Base-by-base conservation (phyloP, 2,888 invertebrate genomes). In the Conops quadrifasciatus region DNA sequence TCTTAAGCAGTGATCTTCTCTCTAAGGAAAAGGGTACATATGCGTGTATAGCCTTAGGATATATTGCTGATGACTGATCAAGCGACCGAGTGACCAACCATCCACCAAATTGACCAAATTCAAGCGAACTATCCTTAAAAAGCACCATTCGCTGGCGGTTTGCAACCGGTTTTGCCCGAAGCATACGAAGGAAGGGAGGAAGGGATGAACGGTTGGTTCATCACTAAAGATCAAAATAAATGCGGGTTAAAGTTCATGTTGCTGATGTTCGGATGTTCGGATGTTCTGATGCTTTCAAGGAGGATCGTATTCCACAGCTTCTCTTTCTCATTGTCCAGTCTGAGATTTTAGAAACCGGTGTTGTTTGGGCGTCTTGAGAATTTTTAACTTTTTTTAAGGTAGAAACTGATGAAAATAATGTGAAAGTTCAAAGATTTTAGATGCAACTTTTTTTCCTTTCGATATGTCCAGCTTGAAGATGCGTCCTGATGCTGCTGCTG, bases 321-420 rank as follows among this genome's bases (percentile, higher is more conserved):
- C 47, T 11, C 13, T 36, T 26, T 21, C 24, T 56, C 21, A 56
- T 19, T 51, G 68, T 68, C 68, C 68, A 60, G 49, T 68, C 49
- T 36, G 9, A 15, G 49, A 15, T 19, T 15, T 43, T n/a, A 15
- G 21, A 47, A 68, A 68, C 68, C 68, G 68, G 68, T 62, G 60
- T 68, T 68, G 45, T 15, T 47, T 24, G 5, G 26, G 24, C 21
- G 21, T 66, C 62, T 67, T 59, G 67, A 51, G 67, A 67, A 67
- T 5, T 30, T 58, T 45, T 21, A 3, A 24, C 4, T 49, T 28
- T 62, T 62, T 68, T 68, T 68, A 3, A 16, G 30, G 60, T 60
- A 49, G 36, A 68, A 68, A 60, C 30, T 62, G 53, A 21, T 68
- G 68, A 68, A 68, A 68, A 51, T 51, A 30, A 68, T 62, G 68